Conservation (phyloP, 2,888 invertebrate species). For the Papilio gigon region DNA sequence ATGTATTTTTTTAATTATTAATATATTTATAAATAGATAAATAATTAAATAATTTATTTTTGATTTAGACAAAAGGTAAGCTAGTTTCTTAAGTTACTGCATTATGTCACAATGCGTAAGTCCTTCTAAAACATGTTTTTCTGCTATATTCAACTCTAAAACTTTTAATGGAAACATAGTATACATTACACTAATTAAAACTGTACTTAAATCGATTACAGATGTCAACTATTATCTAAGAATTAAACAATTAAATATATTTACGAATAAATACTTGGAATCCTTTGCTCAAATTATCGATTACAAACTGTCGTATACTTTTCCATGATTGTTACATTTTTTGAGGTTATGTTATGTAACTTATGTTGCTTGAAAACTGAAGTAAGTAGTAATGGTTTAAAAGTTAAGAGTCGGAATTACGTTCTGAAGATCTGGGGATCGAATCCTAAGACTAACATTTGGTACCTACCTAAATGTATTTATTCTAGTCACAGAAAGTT, state of each 20-base stretch:
- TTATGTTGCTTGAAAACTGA: constrained; percentile 7
- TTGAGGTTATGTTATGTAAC: constrained; percentile 76
- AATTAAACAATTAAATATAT: neutral
- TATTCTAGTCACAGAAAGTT: too few relatives aligned
- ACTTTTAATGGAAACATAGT: constrained; percentile 18
- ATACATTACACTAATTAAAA: neutral
- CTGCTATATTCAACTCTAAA: constrained; percentile 17
- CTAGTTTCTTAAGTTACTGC: constrained; percentile 61
- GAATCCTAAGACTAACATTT: neutral
- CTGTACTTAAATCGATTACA: neutral
- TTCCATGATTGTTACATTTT: constrained; percentile 12
- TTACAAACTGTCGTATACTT: constrained; percentile 12
- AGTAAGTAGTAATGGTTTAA: neutral
- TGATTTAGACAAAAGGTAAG: constrained; percentile 24
- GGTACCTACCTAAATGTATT: too few relatives aligned
- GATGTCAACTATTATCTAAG: neutral
- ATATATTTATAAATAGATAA: constrained; percentile 40
- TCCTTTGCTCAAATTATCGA: neutral
- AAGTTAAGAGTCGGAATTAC: neutral
- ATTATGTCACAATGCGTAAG: constrained; percentile 65
- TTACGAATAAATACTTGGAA: neutral
- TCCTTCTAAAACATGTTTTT: constrained; percentile 44
- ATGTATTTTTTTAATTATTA: constrained; percentile 48
- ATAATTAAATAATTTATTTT: constrained; percentile 34
- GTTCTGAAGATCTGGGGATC: neutral